These are phyloP conservation scores for Steinernema carpocapsae DNA, from an alignment of 2,888 invertebrate species.

Conservation along the genomic window DNA sequence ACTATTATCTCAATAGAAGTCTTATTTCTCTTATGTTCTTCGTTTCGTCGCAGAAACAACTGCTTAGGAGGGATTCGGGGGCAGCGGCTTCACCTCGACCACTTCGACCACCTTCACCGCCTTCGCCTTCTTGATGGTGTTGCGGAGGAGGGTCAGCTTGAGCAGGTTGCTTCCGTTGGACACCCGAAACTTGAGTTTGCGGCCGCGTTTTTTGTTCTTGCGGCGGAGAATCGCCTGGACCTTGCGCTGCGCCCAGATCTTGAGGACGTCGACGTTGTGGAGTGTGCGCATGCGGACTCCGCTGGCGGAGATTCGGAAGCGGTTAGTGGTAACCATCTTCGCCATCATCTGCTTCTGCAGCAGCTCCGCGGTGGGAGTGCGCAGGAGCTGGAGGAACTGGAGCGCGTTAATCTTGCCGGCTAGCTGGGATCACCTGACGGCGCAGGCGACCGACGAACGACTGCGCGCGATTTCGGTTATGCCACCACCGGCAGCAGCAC, in stretches of 20 bases:
- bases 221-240: slow-evolving; percentile 30
- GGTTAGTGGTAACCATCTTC: slow-evolving; percentile 12
- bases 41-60: not conserved
- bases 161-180: slow-evolving; percentile 23
- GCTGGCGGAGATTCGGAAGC: slow-evolving; percentile 2
- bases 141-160: slow-evolving; percentile 16
- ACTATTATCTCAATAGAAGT: slow-evolving; percentile 13
- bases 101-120: slow-evolving; percentile 25
- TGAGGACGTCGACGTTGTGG: slow-evolving; percentile 30
- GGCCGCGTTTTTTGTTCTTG: slow-evolving; percentile 29
- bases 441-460: slow-evolving; percentile 3
- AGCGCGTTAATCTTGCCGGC: slow-evolving; percentile 18
- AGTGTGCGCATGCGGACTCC: slow-evolving; percentile 24
- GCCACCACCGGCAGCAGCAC: slow-evolving; percentile 4
- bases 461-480: slow-evolving; percentile 32
- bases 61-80: too few species aligned
- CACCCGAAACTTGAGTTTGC: slow-evolving; percentile 25
- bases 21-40: not conserved
- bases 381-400: slow-evolving; percentile 2
- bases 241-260: slow-evolving; percentile 30
- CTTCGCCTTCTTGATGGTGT: slow-evolving; percentile 31
- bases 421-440: slow-evolving; percentile 12
- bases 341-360: slow-evolving; percentile 13
- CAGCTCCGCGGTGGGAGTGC: not conserved
- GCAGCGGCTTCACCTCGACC: not conserved